Evolutionary conservation across 1,140 invertebrate genomes (phyloP).

Genomic region (Drosophila mayri): DNA sequence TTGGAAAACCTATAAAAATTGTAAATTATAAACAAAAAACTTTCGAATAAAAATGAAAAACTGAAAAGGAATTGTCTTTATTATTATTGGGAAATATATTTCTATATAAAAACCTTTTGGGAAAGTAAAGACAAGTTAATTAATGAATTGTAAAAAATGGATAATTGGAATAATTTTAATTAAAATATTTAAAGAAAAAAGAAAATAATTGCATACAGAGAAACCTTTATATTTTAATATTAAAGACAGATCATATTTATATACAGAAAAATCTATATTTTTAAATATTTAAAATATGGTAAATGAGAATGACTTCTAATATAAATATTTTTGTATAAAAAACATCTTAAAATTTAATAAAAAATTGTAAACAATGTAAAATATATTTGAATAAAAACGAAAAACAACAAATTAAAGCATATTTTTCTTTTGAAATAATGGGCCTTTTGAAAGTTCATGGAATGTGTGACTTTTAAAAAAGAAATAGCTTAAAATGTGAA

Average conservation of each 20-base stretch:
- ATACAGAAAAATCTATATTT: background rate
- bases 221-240: background rate
- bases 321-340: conserved; percentile 10
- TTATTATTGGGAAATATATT: conserved; percentile 1
- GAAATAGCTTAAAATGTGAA: background rate
- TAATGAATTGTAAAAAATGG: background rate
- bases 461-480: background rate
- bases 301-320: background rate
- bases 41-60: conserved; percentile 41
- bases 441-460: background rate
- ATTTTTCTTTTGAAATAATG: background rate
- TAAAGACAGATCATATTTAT: background rate
- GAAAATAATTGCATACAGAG: no score
- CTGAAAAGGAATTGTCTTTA: conserved; percentile 9
- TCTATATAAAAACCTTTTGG: background rate
- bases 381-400: background rate
- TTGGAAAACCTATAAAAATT: conserved; percentile 51
- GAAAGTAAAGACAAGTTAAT: background rate
- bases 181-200: no score
- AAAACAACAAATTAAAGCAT: background rate
- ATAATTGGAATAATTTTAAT: background rate
- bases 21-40: conserved; percentile 37
- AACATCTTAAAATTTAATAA: background rate
- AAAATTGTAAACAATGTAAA: background rate
- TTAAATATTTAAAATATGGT: background rate